These are phyloP conservation scores for Drosophila borealis DNA, from an alignment of 2,888 invertebrate species.

Conservation along the genomic window DNA sequence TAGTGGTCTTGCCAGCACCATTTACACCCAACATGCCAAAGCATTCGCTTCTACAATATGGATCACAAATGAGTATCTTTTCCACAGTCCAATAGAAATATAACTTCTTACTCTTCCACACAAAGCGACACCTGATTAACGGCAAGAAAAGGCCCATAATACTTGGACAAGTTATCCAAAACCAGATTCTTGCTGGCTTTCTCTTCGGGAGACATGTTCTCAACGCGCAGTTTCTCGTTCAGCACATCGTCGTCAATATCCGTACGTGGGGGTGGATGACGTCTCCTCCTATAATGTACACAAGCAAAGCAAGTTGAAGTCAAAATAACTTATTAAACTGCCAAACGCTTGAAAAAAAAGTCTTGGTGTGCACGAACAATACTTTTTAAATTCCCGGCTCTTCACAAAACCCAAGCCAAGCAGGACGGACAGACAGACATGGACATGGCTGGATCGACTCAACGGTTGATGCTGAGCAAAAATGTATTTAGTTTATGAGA, in stretches of 20 bases:
- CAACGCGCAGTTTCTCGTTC: conserved; percentile 86
- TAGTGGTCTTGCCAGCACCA: conserved; percentile 94
- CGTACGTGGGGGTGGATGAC: conserved; percentile 82
- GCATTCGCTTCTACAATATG: conserved; percentile 87
- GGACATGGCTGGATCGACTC: no score
- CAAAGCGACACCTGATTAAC: conserved; percentile 91
- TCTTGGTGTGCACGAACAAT: no score
- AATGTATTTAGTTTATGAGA: no score
- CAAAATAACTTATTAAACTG: neutral
- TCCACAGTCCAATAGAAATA: neutral
- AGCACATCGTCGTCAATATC: conserved; percentile 86
- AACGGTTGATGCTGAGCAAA: no score
- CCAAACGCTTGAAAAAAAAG: no score
- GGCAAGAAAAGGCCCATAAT: conserved; percentile 90
- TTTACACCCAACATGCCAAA: conserved; percentile 94
- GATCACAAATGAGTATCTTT: neutral
- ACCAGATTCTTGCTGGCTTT: conserved; percentile 86
- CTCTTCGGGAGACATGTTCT: conserved; percentile 68
- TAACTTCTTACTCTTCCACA: conserved; percentile 80
- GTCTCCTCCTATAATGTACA: conserved; percentile 55
- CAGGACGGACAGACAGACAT: no score
- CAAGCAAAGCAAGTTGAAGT: neutral
- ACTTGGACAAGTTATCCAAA: conserved; percentile 89
- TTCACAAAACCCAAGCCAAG: no score
- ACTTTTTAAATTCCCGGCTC: no score